Evolutionary conservation across 2,113 vertebrate species (phyloP).

Genomic region (Parus major): DNA sequence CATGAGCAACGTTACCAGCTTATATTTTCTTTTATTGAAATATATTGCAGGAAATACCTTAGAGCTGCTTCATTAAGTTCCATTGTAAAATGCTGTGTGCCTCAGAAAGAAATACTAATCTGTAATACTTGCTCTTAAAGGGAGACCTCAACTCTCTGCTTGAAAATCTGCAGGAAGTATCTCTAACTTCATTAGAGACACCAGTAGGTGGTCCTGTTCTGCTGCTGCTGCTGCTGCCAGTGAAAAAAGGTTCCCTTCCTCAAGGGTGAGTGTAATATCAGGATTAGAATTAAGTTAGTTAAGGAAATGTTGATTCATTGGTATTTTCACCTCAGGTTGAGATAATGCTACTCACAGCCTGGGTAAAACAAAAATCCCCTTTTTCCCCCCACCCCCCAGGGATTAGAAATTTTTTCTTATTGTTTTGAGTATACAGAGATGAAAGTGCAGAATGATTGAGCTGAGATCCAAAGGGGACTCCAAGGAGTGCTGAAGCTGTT

Average conservation of each 20-base stretch:
- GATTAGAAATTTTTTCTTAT: not conserved
- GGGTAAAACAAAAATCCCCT: not conserved
- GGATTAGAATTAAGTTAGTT: not conserved
- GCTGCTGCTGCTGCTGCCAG: not conserved
- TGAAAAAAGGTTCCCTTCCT: not conserved
- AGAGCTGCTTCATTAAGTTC: constrained; percentile 1
- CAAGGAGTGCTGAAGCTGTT: not conserved
- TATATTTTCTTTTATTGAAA: constrained; percentile 15
- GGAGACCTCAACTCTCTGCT: not conserved
- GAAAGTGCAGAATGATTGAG: not conserved
- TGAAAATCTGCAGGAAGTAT: not conserved
- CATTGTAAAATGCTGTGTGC: not conserved
- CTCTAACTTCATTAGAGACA: not conserved
- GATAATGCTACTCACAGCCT: not conserved
- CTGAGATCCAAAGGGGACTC: not conserved
- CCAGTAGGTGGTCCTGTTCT: not conserved
- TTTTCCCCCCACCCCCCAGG: fast-evolving
- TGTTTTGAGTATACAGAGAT: not conserved
- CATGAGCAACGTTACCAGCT: not conserved
- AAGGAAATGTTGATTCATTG: not conserved
- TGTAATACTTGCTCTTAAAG: not conserved
- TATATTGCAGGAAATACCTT: constrained; percentile 9
- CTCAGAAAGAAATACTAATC: not conserved
- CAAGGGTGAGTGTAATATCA: not conserved
- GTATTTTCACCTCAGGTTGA: not conserved